phyloP scores from a whole-genome alignment of 2,888 invertebrate genomes.

The Drosophila koepferae region DNA sequence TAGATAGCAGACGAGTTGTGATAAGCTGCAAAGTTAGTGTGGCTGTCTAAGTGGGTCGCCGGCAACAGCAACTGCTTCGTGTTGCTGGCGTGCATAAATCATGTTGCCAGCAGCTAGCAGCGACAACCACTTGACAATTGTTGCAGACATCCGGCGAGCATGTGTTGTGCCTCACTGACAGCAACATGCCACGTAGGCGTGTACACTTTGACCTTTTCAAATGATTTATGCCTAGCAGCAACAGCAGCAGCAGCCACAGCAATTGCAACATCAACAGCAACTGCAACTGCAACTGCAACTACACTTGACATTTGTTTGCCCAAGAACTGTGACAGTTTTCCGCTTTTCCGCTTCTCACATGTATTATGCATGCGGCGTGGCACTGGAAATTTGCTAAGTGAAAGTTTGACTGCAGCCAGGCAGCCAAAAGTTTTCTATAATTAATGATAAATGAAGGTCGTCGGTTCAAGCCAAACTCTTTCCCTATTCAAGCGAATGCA shows the following conservation, averaged over 20 bases:
- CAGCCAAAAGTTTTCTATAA: slow-evolving; percentile 20
- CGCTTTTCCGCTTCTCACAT: slow-evolving; percentile 11
- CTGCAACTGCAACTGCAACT: slow-evolving; percentile 37
- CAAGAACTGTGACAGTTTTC: slow-evolving; percentile 38
- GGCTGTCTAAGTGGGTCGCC: slow-evolving; percentile 48
- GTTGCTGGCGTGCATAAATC: slow-evolving; percentile 65
- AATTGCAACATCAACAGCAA: slow-evolving; percentile 28
- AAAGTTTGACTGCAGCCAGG: slow-evolving; percentile 57
- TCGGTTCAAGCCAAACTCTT: slow-evolving; percentile 26
- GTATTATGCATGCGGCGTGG: slow-evolving; percentile 31
- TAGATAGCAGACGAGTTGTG: slow-evolving; percentile 47
- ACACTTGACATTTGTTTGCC: slow-evolving; percentile 64
- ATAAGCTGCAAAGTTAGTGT: slow-evolving; percentile 41
- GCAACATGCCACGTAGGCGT: slow-evolving; percentile 60
- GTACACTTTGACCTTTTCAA: slow-evolving; percentile 67
- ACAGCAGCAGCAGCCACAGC: slow-evolving; percentile 37
- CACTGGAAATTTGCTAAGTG: slow-evolving; percentile 30
- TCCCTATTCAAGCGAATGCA: slow-evolving; percentile 3
- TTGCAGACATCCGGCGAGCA: slow-evolving; percentile 64
- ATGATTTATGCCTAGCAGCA: slow-evolving; percentile 68
- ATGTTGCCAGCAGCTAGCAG: slow-evolving; percentile 40
- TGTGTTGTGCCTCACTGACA: slow-evolving; percentile 56
- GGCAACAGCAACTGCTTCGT: slow-evolving; percentile 18
- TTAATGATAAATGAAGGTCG: slow-evolving; percentile 58
- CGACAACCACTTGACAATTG: slow-evolving; percentile 65